Base-by-base conservation (phyloP, 2,888 invertebrate species). In the Drosophila anceps region DNA sequence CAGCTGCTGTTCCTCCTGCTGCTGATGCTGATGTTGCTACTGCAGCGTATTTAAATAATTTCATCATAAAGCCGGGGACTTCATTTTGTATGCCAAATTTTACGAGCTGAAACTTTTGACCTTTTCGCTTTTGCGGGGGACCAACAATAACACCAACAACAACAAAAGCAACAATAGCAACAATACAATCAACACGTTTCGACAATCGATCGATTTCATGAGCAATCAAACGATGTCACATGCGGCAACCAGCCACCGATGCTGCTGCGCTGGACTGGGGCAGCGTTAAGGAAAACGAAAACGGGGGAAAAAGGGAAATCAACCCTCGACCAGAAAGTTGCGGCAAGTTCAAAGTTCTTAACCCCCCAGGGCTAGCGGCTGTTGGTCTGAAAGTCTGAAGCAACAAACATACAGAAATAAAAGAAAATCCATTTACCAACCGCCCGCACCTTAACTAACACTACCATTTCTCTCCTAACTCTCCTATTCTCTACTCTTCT, bases 121-220 rank as follows among this genome's bases (percentile, higher is more conserved):
- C 89, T 81, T 76, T 81, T 69, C 48, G 24, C 53, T 59, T 39
- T 53, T 62, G 46, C 41, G 51, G 65, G 62, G 39, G 53, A 50
- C 68, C 59, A 69, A 31, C 31, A 48, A 33, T 37, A 60, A 31
- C 37, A 46, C 13, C 29, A 64, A 54, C 9, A 46, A 27, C 41
- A 35, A 35, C 9, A n/a, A n/a, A 8, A 43, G 29, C n/a, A 50
- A 24, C 9, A 55, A 43, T 10, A 20, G 39, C 53, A 44, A 81
- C 83, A 87, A 82, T 87, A 81, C 73, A 84, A 88, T 84, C 89
- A 88, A 88, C 89, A 88, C 84, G 84, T 84, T 81, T 78, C 64
- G 76, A 76, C 79, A 89, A 84, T 89, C 84, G 90, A 84, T 87
- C 90, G 88, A 84, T 89, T 84, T 89, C 90, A 87, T 87, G 84